Percentiles rank a stretch among this genome's conserved stretches.
Evolutionary conservation across 2,888 invertebrate genomes (phyloP).

Genomic region (Miltochrista miniata): DNA sequence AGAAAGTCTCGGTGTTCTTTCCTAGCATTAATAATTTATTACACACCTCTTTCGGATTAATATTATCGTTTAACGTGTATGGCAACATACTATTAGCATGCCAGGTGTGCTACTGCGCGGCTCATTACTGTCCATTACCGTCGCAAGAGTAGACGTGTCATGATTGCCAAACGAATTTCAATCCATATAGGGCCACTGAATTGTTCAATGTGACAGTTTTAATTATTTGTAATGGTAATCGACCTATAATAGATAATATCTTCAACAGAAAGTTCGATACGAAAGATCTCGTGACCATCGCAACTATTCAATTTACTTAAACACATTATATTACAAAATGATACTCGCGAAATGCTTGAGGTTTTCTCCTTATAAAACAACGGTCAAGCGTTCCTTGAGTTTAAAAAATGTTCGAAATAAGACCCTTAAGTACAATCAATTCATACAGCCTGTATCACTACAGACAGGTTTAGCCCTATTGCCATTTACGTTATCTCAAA

Average conservation of each 20-base stretch:
- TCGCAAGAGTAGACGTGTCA: conserved; percentile 62
- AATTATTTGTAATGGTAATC: conserved; percentile 35
- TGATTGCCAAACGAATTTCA: conserved; percentile 55
- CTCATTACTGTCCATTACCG: conserved; percentile 72
- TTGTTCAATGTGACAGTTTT: conserved; percentile 45
- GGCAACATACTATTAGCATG: conserved; percentile 60
- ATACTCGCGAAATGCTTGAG: too few species aligned
- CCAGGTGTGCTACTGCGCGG: conserved; percentile 51
- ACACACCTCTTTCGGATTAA: conserved; percentile 49
- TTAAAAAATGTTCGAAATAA: too few species aligned
- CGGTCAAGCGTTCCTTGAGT: too few species aligned
- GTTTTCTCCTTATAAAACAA: too few species aligned
- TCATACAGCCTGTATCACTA: conserved; percentile 9
- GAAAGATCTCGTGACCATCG: conserved; percentile 32
- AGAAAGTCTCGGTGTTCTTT: background rate
- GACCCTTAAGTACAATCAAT: conserved; percentile 12
- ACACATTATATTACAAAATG: conserved; percentile 17
- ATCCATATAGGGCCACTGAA: conserved; percentile 51
- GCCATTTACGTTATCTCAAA: background rate
- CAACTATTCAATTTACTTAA: conserved; percentile 22
- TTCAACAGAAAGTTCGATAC: conserved; percentile 22
- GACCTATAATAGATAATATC: conserved; percentile 31
- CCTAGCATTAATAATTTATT: background rate
- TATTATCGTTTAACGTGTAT: conserved; percentile 51
- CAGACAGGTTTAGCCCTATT: too few species aligned